These are phyloP conservation scores for Deilephila elpenor DNA, from an alignment of 2,888 invertebrate genomes.

Conservation along the genomic window DNA sequence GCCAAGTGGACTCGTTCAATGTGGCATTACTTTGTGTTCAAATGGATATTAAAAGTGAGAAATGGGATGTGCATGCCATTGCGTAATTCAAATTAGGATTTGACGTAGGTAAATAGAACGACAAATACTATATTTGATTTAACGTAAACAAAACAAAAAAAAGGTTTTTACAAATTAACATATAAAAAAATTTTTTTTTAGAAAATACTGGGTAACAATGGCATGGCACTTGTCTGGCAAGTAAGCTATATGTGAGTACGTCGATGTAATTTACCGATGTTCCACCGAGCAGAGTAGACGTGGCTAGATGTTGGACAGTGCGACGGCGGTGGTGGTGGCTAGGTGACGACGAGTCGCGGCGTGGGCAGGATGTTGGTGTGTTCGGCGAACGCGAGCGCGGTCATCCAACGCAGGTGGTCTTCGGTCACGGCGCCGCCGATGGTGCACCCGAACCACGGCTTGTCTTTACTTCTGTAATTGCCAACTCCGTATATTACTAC, in stretches of 20 bases:
- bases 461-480: constrained; percentile 87
- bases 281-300: background rate
- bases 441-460: constrained; percentile 92
- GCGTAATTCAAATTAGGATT: too few species aligned
- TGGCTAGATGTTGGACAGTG: background rate
- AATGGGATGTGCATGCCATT: too few species aligned
- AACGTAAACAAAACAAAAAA: too few species aligned
- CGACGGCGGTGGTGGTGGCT: constrained; percentile 18
- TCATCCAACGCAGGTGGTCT: constrained; percentile 91
- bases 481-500: background rate
- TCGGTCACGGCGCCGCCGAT: constrained; percentile 90
- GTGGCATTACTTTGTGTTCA: background rate
- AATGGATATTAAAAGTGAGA: background rate
- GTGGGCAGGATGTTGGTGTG: constrained; percentile 86
- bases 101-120: too few species aligned
- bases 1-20: background rate
- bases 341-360: constrained; percentile 75
- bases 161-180: too few species aligned
- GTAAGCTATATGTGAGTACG: background rate
- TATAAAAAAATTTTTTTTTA: too few species aligned
- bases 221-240: too few species aligned
- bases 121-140: too few species aligned
- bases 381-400: constrained; percentile 90
- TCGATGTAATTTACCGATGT: background rate
- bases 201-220: too few species aligned